phyloP scores from a whole-genome alignment of 2,888 invertebrate genomes.

The Polia nebulosa region DNA sequence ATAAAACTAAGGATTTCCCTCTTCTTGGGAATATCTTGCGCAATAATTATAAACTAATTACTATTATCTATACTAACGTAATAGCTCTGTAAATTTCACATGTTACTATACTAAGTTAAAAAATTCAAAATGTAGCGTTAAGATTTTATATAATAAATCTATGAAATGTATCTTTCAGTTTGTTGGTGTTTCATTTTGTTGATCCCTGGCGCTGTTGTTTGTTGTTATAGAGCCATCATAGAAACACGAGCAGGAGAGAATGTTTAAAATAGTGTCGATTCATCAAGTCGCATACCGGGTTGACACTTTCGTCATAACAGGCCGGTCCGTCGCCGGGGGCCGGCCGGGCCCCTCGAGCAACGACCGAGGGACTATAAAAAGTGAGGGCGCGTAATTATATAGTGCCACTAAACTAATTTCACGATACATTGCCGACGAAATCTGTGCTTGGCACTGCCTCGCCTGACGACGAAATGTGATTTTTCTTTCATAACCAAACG shows the following conservation, averaged over 20 bases:
- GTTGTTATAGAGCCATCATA: conserved; percentile 68
- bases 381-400: conserved; percentile 90
- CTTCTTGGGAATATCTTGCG: conserved; percentile 84
- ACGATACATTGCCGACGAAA: conserved; percentile 91
- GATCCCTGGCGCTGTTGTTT: conserved; percentile 34
- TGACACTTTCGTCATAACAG: conserved; percentile 90
- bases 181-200: conserved; percentile 77
- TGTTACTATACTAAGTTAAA: conserved; percentile 89
- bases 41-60: conserved; percentile 90
- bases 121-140: conserved; percentile 87
- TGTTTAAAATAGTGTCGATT: conserved; percentile 89
- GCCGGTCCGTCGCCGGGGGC: conserved; percentile 70
- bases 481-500: conserved; percentile 85
- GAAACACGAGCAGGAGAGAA: conserved; percentile 73
- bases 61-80: conserved; percentile 88
- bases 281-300: conserved; percentile 89
- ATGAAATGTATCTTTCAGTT: conserved; percentile 88
- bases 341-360: conserved; percentile 68
- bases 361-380: conserved; percentile 86
- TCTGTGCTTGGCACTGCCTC: conserved; percentile 90
- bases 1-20: conserved; percentile 81
- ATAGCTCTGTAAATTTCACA: conserved; percentile 90
- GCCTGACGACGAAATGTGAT: conserved; percentile 85
- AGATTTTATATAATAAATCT: conserved; percentile 91
- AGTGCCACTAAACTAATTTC: conserved; percentile 91